These are phyloP conservation scores for Takifugu ocellatus DNA, from an alignment of 2,797 vertebrate genomes.

Conservation along the genomic window DNA sequence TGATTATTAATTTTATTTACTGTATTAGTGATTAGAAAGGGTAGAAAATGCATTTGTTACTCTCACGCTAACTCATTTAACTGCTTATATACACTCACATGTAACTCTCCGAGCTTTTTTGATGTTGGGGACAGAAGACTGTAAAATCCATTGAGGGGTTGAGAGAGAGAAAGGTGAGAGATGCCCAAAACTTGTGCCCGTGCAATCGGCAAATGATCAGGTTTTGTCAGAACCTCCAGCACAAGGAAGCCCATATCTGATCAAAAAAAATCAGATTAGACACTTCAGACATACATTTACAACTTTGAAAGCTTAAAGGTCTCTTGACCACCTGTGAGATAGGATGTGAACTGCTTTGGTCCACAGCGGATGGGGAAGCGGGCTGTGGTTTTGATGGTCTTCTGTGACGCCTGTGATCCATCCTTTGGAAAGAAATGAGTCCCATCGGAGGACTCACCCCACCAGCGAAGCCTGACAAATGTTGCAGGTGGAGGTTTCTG, in stretches of 20 bases:
- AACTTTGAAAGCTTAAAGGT: neutral
- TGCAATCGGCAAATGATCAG: constrained; percentile 84
- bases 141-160: constrained; percentile 86
- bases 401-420: constrained; percentile 73
- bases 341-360: constrained; percentile 88
- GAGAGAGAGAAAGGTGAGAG: constrained; percentile 81
- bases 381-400: constrained; percentile 76
- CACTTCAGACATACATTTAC: neutral
- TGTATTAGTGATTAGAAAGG: neutral
- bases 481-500: constrained; percentile 74
- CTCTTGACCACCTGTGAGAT: constrained; percentile 82
- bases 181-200: constrained; percentile 81
- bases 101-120: constrained; percentile 91
- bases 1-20: neutral
- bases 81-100: constrained; percentile 72
- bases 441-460: constrained; percentile 89
- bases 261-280: constrained; percentile 19
- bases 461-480: constrained; percentile 87
- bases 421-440: constrained; percentile 84
- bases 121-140: constrained; percentile 84
- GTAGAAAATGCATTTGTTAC: neutral
- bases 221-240: constrained; percentile 86
- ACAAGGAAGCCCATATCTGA: constrained; percentile 92
- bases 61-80: neutral
- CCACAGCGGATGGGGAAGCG: constrained; percentile 89